Evolutionary conservation across 2,797 vertebrate genomes (phyloP).

Genomic region (Sorex maritimensis): DNA sequence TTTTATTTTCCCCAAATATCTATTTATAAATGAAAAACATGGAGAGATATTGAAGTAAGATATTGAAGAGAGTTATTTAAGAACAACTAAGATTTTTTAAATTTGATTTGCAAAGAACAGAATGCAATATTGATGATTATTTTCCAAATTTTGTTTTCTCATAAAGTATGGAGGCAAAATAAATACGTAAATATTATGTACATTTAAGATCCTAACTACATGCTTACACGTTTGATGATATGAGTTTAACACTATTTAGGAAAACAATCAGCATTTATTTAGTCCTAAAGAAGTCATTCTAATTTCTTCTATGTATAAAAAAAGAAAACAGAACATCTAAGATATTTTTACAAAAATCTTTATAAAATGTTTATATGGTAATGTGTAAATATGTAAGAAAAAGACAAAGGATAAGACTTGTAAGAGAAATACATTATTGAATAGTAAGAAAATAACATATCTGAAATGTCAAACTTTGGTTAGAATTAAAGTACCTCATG

Average conservation of each 20-base stretch:
- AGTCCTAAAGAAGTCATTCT: background rate
- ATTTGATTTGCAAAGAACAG: constrained; percentile 35
- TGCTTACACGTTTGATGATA: background rate
- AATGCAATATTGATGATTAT: constrained; percentile 29
- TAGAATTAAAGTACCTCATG: constrained; percentile 13
- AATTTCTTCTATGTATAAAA: background rate
- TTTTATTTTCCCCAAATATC: background rate
- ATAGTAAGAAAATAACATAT: background rate
- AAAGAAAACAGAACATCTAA: constrained; percentile 9
- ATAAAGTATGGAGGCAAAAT: background rate
- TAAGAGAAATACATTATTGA: no score
- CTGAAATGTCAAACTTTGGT: constrained; percentile 43
- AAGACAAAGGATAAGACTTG: no score
- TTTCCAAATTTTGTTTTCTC: background rate
- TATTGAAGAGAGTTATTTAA: background rate
- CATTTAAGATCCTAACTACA: background rate
- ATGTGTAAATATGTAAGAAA: no score
- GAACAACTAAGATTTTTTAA: constrained; percentile 9
- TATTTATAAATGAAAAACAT: background rate
- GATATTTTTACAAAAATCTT: constrained; percentile 1
- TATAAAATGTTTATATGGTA: background rate
- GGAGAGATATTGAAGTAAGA: background rate
- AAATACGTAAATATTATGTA: background rate
- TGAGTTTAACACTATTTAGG: constrained; percentile 8
- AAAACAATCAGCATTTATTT: background rate